These are phyloP conservation scores for Drosophila birchii DNA, from an alignment of 2,888 invertebrate species.

Conservation along the genomic window DNA sequence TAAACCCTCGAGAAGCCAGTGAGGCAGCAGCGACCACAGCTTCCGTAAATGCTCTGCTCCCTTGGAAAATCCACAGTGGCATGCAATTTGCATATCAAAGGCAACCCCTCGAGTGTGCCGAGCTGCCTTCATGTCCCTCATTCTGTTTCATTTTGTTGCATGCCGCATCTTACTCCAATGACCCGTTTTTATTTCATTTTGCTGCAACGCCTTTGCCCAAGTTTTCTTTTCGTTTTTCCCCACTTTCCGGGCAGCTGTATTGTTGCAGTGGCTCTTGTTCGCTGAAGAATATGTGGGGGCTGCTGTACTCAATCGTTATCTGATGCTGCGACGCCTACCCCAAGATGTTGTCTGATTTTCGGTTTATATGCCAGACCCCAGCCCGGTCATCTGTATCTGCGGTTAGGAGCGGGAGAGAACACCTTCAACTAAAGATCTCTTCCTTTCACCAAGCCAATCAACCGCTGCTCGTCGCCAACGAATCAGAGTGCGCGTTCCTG, in stretches of 20 bases:
- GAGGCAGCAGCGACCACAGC: slow-evolving; percentile 68
- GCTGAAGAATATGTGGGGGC: slow-evolving; percentile 18
- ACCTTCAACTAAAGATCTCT: background rate
- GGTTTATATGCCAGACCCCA: slow-evolving; percentile 70
- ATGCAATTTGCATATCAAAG: slow-evolving; percentile 80
- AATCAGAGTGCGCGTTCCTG: slow-evolving; percentile 5
- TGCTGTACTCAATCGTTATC: slow-evolving; percentile 77
- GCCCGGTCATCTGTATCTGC: slow-evolving; percentile 14
- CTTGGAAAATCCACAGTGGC: slow-evolving; percentile 36
- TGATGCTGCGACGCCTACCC: slow-evolving; percentile 61
- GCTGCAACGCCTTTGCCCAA: slow-evolving; percentile 42
- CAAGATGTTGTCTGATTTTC: slow-evolving; percentile 79
- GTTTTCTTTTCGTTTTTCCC: slow-evolving; percentile 39
- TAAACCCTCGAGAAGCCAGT: slow-evolving; percentile 77
- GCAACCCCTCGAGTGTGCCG: slow-evolving; percentile 45
- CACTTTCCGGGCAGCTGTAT: slow-evolving; percentile 51
- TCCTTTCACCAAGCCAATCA: slow-evolving; percentile 37
- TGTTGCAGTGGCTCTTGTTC: slow-evolving; percentile 35
- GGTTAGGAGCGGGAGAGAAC: slow-evolving; percentile 15
- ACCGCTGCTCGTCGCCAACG: background rate
- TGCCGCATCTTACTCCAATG: slow-evolving; percentile 77
- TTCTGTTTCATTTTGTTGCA: slow-evolving; percentile 35
- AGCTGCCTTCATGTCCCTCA: slow-evolving; percentile 16
- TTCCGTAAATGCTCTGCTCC: slow-evolving; percentile 63
- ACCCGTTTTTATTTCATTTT: slow-evolving; percentile 77